phyloP scores from a whole-genome alignment of 2,797 vertebrate genomes.

The Cyprinodon diabolis region DNA sequence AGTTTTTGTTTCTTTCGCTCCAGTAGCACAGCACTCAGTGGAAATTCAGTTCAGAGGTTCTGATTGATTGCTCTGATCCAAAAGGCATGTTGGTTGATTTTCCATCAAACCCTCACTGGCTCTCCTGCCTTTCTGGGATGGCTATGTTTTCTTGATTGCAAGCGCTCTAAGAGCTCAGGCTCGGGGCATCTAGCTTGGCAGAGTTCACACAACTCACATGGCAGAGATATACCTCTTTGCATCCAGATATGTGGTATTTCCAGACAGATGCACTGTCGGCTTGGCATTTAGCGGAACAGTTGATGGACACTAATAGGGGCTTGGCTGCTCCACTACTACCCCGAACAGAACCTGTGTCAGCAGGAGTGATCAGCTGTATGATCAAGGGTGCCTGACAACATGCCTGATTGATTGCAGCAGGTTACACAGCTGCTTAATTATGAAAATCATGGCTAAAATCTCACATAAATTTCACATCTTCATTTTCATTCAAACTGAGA shows the following conservation, averaged over 20 bases:
- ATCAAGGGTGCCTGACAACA: slow-evolving; percentile 51
- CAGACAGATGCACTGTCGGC: slow-evolving; percentile 60
- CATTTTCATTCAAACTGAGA: slow-evolving; percentile 2
- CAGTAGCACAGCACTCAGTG: slow-evolving; percentile 6
- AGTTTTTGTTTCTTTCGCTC: neutral
- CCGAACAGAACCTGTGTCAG: slow-evolving; percentile 62
- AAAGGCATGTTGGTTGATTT: slow-evolving; percentile 25
- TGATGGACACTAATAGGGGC: slow-evolving; percentile 75
- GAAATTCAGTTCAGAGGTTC: slow-evolving; percentile 9
- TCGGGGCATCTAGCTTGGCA: slow-evolving; percentile 42
- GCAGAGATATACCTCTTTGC: slow-evolving; percentile 45
- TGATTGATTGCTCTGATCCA: slow-evolving; percentile 19
- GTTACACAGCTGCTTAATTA: slow-evolving; percentile 17
- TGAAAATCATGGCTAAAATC: slow-evolving; percentile 9
- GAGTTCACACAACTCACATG: slow-evolving; percentile 39
- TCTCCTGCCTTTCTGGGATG: slow-evolving; percentile 29
- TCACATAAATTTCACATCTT: neutral
- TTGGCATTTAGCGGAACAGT: slow-evolving; percentile 63
- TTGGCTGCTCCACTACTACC: slow-evolving; percentile 57
- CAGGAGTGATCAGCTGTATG: slow-evolving; percentile 50
- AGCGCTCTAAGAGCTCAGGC: slow-evolving; percentile 53
- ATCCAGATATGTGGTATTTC: slow-evolving; percentile 52
- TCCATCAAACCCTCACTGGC: slow-evolving; percentile 27
- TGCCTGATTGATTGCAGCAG: slow-evolving; percentile 48
- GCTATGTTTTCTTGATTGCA: slow-evolving; percentile 43